phyloP scores from a whole-genome alignment of 2,888 invertebrate species.

The Heliconius sara region DNA sequence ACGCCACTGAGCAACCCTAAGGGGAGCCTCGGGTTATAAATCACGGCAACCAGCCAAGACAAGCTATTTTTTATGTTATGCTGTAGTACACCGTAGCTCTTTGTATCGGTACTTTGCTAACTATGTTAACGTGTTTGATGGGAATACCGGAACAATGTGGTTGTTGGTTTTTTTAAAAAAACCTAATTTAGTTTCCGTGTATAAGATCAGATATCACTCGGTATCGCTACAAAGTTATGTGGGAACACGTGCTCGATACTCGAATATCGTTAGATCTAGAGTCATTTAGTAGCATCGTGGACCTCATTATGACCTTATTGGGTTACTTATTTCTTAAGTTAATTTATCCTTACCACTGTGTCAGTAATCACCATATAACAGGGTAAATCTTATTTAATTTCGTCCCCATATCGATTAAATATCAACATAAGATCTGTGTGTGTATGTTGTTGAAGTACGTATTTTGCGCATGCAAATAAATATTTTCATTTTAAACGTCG shows the following conservation, averaged over 20 bases:
- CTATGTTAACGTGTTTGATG: slow-evolving; percentile 70
- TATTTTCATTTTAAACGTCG: slow-evolving; percentile 19
- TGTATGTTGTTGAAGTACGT: background rate
- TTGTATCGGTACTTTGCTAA: slow-evolving; percentile 68
- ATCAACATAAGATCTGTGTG: background rate
- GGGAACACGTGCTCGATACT: slow-evolving; percentile 61
- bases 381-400: slow-evolving; percentile 34
- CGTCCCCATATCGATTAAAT: slow-evolving; percentile 32
- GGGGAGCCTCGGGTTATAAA: slow-evolving; percentile 73
- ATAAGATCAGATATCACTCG: slow-evolving; percentile 53
- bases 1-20: slow-evolving; percentile 67
- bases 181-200: slow-evolving; percentile 71
- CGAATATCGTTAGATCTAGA: slow-evolving; percentile 40
- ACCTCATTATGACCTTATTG: slow-evolving; percentile 50
- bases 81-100: slow-evolving; percentile 73
- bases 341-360: slow-evolving; percentile 31
- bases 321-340: slow-evolving; percentile 35
- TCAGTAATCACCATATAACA: slow-evolving; percentile 13
- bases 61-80: slow-evolving; percentile 75
- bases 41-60: slow-evolving; percentile 75
- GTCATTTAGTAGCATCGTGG: slow-evolving; percentile 45
- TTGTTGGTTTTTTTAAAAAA: slow-evolving; percentile 57
- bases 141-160: slow-evolving; percentile 72
- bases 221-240: slow-evolving; percentile 66
- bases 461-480: slow-evolving; percentile 16